These are phyloP conservation scores for Brachyalestes nurse DNA, from an alignment of 2,797 vertebrate genomes.

Conservation along the genomic window DNA sequence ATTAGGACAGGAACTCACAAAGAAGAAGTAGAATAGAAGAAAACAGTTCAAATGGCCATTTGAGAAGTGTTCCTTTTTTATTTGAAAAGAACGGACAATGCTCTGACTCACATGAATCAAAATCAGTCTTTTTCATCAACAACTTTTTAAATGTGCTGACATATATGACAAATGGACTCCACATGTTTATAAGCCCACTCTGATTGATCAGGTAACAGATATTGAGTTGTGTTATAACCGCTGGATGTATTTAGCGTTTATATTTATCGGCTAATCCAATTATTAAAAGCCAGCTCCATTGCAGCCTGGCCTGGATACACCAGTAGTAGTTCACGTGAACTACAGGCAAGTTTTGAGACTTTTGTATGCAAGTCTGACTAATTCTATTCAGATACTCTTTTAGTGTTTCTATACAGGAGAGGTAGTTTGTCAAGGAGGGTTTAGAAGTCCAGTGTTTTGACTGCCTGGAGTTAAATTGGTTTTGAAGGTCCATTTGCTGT, in stretches of 20 bases:
- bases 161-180: not conserved
- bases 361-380: not conserved
- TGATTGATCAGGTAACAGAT: not conserved
- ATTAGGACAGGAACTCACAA: not conserved
- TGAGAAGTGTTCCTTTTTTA: not conserved
- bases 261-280: not conserved
- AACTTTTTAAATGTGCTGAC: not conserved
- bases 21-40: not conserved
- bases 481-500: not conserved
- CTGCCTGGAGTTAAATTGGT: not conserved
- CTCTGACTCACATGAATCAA: no score
- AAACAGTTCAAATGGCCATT: not conserved
- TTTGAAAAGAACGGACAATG: no score
- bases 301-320: not conserved
- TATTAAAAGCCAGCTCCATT: conserved; percentile 1
- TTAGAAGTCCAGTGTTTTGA: not conserved
- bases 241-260: not conserved
- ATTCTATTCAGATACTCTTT: not conserved
- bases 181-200: not conserved
- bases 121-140: not conserved
- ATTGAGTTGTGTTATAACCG: no score
- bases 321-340: not conserved
- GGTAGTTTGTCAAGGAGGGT: not conserved
- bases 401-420: not conserved
- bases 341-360: not conserved